Percentiles rank a stretch among this genome's conserved stretches.
Evolutionary conservation across 1,140 invertebrate genomes (phyloP).

Genomic region (Drosophila leontia): DNA sequence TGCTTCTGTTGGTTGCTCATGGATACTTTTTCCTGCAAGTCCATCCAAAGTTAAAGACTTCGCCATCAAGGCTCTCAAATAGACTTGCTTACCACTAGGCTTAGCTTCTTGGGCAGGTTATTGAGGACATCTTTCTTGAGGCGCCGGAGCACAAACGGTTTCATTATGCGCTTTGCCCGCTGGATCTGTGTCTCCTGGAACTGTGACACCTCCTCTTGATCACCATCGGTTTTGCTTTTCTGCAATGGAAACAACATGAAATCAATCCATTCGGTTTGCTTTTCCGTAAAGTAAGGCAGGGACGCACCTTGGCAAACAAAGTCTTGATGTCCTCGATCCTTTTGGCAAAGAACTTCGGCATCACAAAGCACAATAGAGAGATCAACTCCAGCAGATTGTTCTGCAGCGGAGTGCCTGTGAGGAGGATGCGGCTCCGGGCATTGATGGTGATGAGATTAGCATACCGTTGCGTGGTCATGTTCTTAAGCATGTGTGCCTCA

Average conservation of each 20-base stretch:
- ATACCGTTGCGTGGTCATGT: constrained; percentile 96
- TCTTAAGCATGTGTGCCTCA: constrained; percentile 99
- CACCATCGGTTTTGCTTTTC: constrained; percentile 84
- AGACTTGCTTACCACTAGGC: constrained; percentile 86
- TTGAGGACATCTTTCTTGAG: constrained; percentile 94
- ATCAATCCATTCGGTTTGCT: background rate
- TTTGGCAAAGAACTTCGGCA: constrained; percentile 96
- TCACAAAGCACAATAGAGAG: constrained; percentile 97
- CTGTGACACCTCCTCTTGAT: constrained; percentile 88
- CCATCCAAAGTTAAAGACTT: background rate
- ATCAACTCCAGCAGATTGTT: constrained; percentile 98
- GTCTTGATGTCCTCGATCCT: constrained; percentile 95
- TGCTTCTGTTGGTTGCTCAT: constrained; percentile 90
- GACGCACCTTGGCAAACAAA: constrained; percentile 90
- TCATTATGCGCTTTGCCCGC: constrained; percentile 97
- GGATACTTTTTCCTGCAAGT: constrained; percentile 84
- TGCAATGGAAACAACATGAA: constrained; percentile 11
- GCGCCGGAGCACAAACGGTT: constrained; percentile 96
- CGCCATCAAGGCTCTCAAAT: too few relatives aligned
- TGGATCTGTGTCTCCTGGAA: constrained; percentile 95
- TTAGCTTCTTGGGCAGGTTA: constrained; percentile 92
- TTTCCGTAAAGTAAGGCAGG: background rate
- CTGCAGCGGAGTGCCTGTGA: constrained; percentile 97
- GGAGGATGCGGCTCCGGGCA: constrained; percentile 92
- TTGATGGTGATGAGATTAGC: constrained; percentile 95